Evolutionary conservation across 2,113 vertebrate species (phyloP).

Genomic region (Neolamprologus kungweensis): DNA sequence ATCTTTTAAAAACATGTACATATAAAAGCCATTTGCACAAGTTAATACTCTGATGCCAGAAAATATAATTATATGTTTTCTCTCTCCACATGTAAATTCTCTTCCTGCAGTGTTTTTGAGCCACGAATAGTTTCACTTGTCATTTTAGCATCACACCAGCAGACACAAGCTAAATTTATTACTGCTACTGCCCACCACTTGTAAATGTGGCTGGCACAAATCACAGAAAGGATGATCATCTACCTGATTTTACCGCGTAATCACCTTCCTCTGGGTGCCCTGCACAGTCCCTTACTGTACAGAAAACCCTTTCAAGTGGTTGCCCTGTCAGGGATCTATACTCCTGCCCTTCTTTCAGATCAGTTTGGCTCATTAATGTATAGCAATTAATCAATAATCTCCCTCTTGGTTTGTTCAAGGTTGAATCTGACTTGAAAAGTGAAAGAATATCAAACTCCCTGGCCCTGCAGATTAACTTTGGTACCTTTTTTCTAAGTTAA

Average conservation of each 20-base stretch:
- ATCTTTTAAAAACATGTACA: neutral
- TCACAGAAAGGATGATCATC: neutral
- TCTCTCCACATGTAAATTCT: neutral
- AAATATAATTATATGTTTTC: neutral
- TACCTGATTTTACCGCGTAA: neutral
- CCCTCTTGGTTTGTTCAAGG: constrained; percentile 56
- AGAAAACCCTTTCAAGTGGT: neutral
- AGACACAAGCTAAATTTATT: constrained; percentile 17
- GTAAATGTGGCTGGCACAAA: neutral
- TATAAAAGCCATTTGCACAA: neutral
- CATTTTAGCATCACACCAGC: constrained; percentile 8
- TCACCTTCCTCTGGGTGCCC: neutral
- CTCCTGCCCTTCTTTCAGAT: constrained; percentile 43
- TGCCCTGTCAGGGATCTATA: constrained; percentile 23
- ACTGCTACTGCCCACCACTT: neutral
- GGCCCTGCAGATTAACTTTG: constrained; percentile 8
- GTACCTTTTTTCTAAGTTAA: neutral
- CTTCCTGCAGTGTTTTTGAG: neutral
- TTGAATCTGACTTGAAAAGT: constrained; percentile 51
- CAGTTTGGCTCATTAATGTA: constrained; percentile 66
- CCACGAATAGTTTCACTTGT: neutral
- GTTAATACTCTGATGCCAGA: neutral
- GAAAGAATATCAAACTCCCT: constrained; percentile 24
- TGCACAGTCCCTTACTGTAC: neutral
- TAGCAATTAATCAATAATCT: constrained; percentile 67